phyloP scores from a whole-genome alignment of 1,140 invertebrate genomes.

The Oscheius sp. region DNA sequence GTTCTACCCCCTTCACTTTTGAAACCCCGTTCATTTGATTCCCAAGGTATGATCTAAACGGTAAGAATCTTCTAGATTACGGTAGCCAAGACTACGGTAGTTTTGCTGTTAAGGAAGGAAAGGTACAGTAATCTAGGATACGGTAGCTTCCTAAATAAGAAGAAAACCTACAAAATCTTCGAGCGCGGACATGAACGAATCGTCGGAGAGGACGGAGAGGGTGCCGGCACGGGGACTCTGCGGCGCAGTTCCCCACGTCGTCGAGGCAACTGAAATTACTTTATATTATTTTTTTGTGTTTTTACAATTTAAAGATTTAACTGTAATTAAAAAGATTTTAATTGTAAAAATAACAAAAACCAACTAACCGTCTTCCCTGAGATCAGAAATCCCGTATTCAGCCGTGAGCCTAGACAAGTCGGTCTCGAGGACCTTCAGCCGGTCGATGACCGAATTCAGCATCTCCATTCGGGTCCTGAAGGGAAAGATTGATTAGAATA shows the following conservation, averaged over 20 bases:
- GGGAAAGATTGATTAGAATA: too few relatives aligned
- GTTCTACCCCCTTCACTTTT: too few relatives aligned
- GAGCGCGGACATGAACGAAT: conserved; percentile 40
- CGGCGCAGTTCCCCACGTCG: neutral
- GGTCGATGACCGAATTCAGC: conserved; percentile 14
- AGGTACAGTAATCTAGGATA: too few relatives aligned
- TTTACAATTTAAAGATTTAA: neutral
- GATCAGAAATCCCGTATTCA: neutral
- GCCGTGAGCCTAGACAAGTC: neutral
- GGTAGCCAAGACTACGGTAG: too few relatives aligned
- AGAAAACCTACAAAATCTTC: conserved; percentile 35
- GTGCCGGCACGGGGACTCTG: conserved; percentile 23
- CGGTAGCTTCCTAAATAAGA: conserved; percentile 21
- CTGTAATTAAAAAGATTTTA: neutral
- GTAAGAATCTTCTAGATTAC: too few relatives aligned
- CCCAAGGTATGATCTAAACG: too few relatives aligned
- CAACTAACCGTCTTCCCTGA: conserved; percentile 10
- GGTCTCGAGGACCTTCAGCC: conserved; percentile 12
- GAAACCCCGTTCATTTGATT: too few relatives aligned
- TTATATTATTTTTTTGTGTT: neutral
- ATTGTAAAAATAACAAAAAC: neutral
- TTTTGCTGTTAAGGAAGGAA: too few relatives aligned
- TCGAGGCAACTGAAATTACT: conserved; percentile 5
- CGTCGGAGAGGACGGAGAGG: conserved; percentile 40
- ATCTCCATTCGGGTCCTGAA: conserved; percentile 20